A percentile compares a stretch with the other conserved stretches of the same genome.
These are phyloP conservation scores for Amphibalanus amphitrite DNA, from an alignment of 1,140 invertebrate species.

Conservation along the genomic window DNA sequence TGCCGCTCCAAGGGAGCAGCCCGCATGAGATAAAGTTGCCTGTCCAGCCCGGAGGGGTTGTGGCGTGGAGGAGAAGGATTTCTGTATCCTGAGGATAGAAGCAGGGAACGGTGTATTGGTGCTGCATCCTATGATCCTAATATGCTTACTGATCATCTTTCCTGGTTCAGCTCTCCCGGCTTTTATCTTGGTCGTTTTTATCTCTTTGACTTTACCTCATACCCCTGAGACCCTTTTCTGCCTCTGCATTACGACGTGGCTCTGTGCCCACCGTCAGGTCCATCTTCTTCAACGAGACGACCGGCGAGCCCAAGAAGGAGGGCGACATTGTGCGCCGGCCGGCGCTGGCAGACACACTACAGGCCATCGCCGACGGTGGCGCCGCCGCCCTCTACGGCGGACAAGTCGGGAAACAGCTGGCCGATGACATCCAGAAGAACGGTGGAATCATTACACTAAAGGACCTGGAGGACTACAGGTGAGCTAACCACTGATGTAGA, in stretches of 20 bases:
- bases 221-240: no score
- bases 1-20: no score
- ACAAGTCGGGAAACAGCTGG: slow-evolving; percentile 16
- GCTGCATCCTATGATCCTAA: no score
- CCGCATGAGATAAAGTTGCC: no score
- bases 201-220: no score
- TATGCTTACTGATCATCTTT: background rate
- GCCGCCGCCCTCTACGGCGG: slow-evolving; percentile 18
- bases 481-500: no score
- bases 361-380: slow-evolving; percentile 24
- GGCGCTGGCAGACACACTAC: slow-evolving; percentile 28
- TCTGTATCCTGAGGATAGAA: no score
- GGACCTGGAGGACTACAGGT: slow-evolving; percentile 22
- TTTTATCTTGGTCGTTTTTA: slow-evolving; percentile 7
- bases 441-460: slow-evolving; percentile 23
- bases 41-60: no score
- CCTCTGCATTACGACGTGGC: no score
- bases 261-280: slow-evolving; percentile 11
- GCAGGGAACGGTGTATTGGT: no score
- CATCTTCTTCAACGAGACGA: slow-evolving; percentile 28
- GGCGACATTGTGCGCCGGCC: slow-evolving; percentile 29
- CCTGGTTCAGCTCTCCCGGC: background rate
- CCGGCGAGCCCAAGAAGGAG: slow-evolving; percentile 26
- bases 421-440: slow-evolving; percentile 19
- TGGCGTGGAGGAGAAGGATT: no score